Conservation (phyloP, 2,113 vertebrate species). For the Hassar affinis region DNA sequence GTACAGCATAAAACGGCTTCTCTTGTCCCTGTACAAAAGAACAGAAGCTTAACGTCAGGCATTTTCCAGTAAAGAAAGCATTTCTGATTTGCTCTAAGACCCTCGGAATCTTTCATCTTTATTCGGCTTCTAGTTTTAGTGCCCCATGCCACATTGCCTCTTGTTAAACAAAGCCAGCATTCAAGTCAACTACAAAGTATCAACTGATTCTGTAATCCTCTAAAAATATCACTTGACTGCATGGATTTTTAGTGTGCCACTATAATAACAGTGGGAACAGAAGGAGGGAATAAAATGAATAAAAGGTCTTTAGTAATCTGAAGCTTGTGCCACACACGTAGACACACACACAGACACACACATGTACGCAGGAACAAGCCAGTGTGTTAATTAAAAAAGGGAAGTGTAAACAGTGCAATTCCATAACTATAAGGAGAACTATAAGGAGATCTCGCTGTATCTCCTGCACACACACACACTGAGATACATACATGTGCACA, state of each 20-base stretch:
- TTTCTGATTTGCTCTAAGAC: conserved; percentile 25
- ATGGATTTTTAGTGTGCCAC: conserved; percentile 8
- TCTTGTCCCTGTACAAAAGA: background rate
- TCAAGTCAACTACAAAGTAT: conserved; percentile 35
- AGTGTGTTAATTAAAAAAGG: conserved; percentile 20
- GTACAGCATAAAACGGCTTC: background rate
- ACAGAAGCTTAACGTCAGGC: background rate
- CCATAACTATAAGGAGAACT: conserved; percentile 3
- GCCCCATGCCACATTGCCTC: conserved; percentile 1
- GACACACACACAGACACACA: background rate
- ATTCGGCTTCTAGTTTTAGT: conserved; percentile 19
- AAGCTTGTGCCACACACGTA: conserved; percentile 19
- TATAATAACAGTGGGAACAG: conserved; percentile 17
- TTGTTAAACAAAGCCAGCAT: conserved; percentile 33
- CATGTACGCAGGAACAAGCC: no score
- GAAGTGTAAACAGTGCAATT: conserved; percentile 15
- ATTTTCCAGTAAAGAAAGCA: conserved; percentile 11
- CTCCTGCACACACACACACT: no score
- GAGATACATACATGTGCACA: background rate
- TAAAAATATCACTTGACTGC: conserved; percentile 36
- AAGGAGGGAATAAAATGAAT: conserved; percentile 13
- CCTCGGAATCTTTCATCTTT: conserved; percentile 30
- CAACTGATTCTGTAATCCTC: conserved; percentile 39
- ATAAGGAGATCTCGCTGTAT: background rate
- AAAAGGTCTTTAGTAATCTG: conserved; percentile 9